These are phyloP conservation scores for Aproaerema taeniolella DNA, from an alignment of 2,888 invertebrate genomes.

Conservation along the genomic window DNA sequence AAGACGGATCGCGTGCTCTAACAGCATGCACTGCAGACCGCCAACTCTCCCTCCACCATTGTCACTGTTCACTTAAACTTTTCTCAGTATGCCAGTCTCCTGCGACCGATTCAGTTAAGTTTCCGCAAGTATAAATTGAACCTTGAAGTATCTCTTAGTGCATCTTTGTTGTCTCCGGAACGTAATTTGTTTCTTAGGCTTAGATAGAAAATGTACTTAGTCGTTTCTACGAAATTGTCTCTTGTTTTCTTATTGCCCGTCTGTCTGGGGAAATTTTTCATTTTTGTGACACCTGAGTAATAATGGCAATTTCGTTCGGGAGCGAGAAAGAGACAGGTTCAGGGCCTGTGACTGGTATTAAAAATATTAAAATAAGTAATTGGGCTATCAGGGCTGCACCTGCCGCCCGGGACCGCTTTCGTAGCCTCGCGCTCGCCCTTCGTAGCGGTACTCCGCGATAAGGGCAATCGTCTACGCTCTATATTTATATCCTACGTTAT, in stretches of 20 bases:
- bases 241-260: too few species aligned
- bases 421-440: constrained; percentile 35
- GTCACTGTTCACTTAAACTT: constrained; percentile 19
- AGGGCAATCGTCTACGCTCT: constrained; percentile 37
- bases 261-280: constrained; percentile 7
- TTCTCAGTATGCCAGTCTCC: constrained; percentile 14
- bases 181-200: too few species aligned
- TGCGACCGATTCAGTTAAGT: constrained; percentile 5
- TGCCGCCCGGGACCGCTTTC: constrained; percentile 44
- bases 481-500: constrained; percentile 7
- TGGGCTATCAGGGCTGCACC: constrained; percentile 64
- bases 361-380: constrained; percentile 72
- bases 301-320: constrained; percentile 41
- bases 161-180: neutral
- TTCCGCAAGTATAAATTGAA: constrained; percentile 10
- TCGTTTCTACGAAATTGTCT: too few species aligned
- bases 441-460: constrained; percentile 48
- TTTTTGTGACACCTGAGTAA: constrained; percentile 38
- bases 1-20: constrained; percentile 37
- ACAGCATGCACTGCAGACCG: constrained; percentile 32
- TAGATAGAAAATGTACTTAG: too few species aligned
- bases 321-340: constrained; percentile 40
- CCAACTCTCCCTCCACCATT: constrained; percentile 18
- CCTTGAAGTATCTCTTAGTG: constrained; percentile 3
- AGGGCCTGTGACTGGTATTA: constrained; percentile 42